Evolutionary conservation across 1,140 invertebrate genomes (phyloP), one percentile per base, ranked within the genome.

Genomic region (Drosophila triauraria): DNA sequence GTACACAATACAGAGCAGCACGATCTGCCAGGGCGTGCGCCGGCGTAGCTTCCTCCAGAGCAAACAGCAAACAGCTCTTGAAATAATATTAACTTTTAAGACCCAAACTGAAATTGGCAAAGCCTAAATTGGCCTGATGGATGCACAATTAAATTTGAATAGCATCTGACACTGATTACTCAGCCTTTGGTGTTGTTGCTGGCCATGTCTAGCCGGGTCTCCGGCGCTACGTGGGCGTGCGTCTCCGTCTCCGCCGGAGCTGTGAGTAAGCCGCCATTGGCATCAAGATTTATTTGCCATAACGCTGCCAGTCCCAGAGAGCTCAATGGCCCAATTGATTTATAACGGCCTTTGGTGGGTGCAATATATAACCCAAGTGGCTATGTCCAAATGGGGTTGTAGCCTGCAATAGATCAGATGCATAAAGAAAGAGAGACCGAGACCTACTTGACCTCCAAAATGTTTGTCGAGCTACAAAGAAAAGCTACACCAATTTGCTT

Each of bases 131-230:
- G 82, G 82, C 32, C 44, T 38, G 56, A n/a, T n/a, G 85, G 81
- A 88, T 88, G 85, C 84, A 88, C 64, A 88, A 84, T 84, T 88
- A 71, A 80, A 61, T 80, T 74, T 57, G 56, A 65, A 83, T 71
- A 56, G 15, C 46, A 68, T 50, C 56, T 71, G 65, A 60, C 57
- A 42, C 54, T 71, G 76, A 70, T 87, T 88, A 88, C 80, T 88
- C 85, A 88, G 83, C 84, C 46, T 40, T 30, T 46, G 43, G n/a
- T 32, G 42, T 62, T 50, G 38, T 30, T 64, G 17, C 17, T 46
- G 42, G 60, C 59, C 50, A 56, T 46, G 75, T 82, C 79, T 80
- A 72, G 68, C 63, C 46, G 40, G 40, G 25, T 47, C 27, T 20
- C 23, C 44, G 76, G 67, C 76, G 76, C 57, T 79, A 82, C 75